Base-by-base conservation (phyloP, 2,113 vertebrate genomes). In the Salvator merianae region DNA sequence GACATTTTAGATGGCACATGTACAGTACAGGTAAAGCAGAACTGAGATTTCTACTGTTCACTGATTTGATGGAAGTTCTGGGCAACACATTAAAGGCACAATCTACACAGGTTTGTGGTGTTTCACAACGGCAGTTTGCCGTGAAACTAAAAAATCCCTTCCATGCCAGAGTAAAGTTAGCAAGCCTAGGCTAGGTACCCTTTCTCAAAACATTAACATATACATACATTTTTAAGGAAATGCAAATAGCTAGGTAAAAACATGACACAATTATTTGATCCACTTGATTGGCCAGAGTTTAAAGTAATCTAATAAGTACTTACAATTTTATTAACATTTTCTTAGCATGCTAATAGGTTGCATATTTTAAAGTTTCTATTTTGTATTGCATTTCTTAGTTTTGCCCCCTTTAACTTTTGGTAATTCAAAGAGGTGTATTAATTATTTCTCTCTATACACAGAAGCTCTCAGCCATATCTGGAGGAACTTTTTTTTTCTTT, bases 311-410 rank as follows among this genome's bases (percentile, higher is more conserved):
- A 55, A 55, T 13, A n/a, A n/a, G n/a, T 55, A 90, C 90, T 80
- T 75, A 83, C 79, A 55, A 9, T 91, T 76, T 79, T 81, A 75
- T 88, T 84, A 90, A 91, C 93, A 86, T 91, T 91, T 83, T 83
- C 84, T 82, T 85, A 82, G 76, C 47, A 93, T 87, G 89, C 90
- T 87, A 88, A 0, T 30, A 3, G 62, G 20, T 63, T 32, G 78
- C 78, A 71, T 88, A 89, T 87, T 83, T 90, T 90, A 92, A 92
- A 85, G 85, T 90, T 55, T 3, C 43, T 68, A 79, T 92, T 92
- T 91, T 93, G 87, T 81, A 70, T 88, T 85, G 86, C 88, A 74
- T 75, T 90, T 88, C 71, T 81, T 89, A 93, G 87, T 82, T 63
- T 68, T 63, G 12, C 30, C 1, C n/a, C 28, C 12, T 81, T 72